Evolutionary conservation across 2,797 vertebrate genomes (phyloP), one percentile per base, ranked within the genome.

Genomic region (Hippopotamyrus pictus): DNA sequence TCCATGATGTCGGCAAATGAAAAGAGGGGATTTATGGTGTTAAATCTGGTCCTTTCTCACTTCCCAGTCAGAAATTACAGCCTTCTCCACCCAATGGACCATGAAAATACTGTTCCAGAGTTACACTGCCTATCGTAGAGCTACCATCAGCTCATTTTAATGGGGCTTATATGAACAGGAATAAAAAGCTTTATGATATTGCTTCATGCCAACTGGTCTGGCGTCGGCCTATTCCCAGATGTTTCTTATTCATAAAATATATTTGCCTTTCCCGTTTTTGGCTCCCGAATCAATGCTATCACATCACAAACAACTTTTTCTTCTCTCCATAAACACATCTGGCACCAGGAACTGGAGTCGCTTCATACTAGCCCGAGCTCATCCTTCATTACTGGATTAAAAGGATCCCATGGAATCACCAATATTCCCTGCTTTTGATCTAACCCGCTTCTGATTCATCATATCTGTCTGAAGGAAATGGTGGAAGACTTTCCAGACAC

Each of bases 321-420:
- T 86, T 88, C 95, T 94, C 95, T 96, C 95, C 95, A 96, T 97
- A 95, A 95, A 97, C 95, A 96, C 96, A 97, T 97, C 96, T 97
- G 96, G 96, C 94, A 89, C 94, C 95, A 95, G 95, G 93, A 94
- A 94, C 96, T 96, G 95, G 95, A 96, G 95, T 92, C 91, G 94
- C 95, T 96, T 97, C 95, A 96, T 97, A 96, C 96, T 94, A 96
- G 93, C 94, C 94, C 94, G 95, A 96, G 96, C 96, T 96, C 96
- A 96, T 97, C 95, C 96, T 96, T 96, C 96, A 96, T 97, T 96
- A 96, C 93, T 93, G 96, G 96, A 97, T 97, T 97, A 96, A 96
- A 96, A 95, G 94, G 95, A 94, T 95, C 96, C 96, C 93, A 93
- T 96, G 96, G 96, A 96, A 96, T 96, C 95, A 95, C 93, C 96